These are phyloP conservation scores for Poeciliopsis paucimaculata DNA, from an alignment of 2,797 vertebrate genomes.

Conservation along the genomic window DNA sequence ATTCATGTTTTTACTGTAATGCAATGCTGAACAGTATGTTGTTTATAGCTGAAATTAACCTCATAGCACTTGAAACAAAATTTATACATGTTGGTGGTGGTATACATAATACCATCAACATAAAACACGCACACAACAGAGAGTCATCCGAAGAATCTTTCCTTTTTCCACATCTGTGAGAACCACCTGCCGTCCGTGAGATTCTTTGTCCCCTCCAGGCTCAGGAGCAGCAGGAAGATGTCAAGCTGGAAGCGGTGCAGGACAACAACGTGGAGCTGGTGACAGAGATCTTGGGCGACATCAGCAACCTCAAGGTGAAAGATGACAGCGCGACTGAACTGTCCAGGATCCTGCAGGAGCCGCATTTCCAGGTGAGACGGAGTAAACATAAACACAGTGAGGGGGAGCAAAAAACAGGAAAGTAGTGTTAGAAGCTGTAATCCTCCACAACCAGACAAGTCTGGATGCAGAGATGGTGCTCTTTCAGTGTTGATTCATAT, in stretches of 20 bases:
- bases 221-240: conserved; percentile 93
- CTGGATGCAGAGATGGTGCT: background rate
- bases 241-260: conserved; percentile 96
- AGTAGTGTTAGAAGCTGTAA: background rate
- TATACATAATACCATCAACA: background rate
- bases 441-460: background rate
- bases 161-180: background rate
- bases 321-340: conserved; percentile 92
- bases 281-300: conserved; percentile 96
- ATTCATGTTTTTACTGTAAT: background rate
- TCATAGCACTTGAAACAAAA: background rate
- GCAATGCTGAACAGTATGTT: background rate
- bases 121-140: background rate
- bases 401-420: background rate
- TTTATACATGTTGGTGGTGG: background rate
- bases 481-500: background rate
- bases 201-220: conserved; percentile 76
- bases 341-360: conserved; percentile 92
- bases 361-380: conserved; percentile 92
- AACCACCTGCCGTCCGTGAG: conserved; percentile 8
- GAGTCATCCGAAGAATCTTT: background rate
- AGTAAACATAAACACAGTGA: background rate
- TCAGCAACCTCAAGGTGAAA: conserved; percentile 85
- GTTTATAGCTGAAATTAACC: background rate
- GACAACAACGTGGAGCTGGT: conserved; percentile 97